These are phyloP conservation scores for Phocoena phocoena DNA, from an alignment of 2,113 vertebrate species.

Conservation along the genomic window DNA sequence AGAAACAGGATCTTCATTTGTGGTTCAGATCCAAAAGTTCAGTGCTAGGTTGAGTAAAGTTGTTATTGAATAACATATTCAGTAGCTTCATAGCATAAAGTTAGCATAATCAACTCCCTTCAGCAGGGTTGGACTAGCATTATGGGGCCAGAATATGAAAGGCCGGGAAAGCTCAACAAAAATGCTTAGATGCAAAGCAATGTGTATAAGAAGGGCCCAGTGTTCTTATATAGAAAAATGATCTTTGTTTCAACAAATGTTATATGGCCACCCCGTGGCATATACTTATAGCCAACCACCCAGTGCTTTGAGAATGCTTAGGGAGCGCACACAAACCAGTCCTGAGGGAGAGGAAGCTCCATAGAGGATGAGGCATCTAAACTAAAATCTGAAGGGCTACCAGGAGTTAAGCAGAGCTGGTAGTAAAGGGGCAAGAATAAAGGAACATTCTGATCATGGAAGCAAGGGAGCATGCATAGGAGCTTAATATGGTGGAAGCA, in stretches of 20 bases:
- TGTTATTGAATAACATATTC: neutral
- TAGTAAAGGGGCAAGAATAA: neutral
- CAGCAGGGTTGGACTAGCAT: neutral
- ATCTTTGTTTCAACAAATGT: neutral
- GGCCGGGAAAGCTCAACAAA: neutral
- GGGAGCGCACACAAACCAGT: neutral
- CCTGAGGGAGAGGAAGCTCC: neutral
- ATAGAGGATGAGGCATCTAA: neutral
- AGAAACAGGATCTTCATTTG: neutral
- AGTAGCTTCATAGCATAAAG: neutral
- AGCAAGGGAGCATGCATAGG: neutral
- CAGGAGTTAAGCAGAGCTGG: neutral
- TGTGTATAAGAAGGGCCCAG: neutral
- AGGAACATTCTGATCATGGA: neutral
- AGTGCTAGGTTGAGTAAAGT: neutral
- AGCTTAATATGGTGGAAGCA: neutral
- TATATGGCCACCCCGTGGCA: neutral
- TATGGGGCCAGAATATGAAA: neutral
- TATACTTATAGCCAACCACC: neutral
- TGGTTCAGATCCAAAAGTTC: neutral
- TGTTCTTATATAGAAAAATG: neutral
- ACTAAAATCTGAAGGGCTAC: neutral
- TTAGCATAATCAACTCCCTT: neutral
- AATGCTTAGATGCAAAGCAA: neutral
- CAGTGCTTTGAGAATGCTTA: neutral